Conservation (phyloP, 1,140 invertebrate genomes). For the Goniozus legneri region DNA sequence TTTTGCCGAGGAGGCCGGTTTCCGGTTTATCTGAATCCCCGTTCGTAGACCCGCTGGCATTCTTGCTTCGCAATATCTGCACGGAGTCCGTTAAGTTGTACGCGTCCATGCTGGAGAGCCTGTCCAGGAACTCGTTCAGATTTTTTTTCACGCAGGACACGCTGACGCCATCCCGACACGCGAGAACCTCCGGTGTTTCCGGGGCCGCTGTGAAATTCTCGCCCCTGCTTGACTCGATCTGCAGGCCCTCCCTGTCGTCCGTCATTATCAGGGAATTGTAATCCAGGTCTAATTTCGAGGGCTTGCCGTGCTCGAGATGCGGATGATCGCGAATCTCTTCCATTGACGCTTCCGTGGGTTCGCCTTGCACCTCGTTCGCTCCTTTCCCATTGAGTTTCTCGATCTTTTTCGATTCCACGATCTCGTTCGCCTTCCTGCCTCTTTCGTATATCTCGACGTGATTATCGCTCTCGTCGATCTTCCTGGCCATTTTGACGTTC, state of each 20-base stretch:
- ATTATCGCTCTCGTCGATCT: conserved; percentile 1
- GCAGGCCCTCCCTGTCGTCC: conserved; percentile 28
- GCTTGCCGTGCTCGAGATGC: conserved; percentile 33
- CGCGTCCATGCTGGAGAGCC: conserved; percentile 23
- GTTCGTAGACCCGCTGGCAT: conserved; percentile 12
- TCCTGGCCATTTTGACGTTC: too few relatives aligned
- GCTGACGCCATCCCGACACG: conserved; percentile 6
- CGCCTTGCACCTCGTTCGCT: too few relatives aligned
- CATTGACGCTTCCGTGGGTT: neutral
- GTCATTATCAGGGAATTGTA: conserved; percentile 28
- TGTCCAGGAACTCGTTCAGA: conserved; percentile 28
- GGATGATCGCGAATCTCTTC: conserved; percentile 20
- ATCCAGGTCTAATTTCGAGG: conserved; percentile 43
- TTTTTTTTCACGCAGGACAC: conserved; percentile 24
- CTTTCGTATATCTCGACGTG: conserved; percentile 1
- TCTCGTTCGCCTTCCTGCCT: too few relatives aligned
- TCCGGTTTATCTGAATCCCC: conserved; percentile 7
- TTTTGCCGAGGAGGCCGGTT: conserved; percentile 35
- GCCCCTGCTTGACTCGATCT: conserved; percentile 26
- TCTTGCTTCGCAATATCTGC: conserved; percentile 33
- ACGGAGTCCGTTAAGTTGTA: conserved; percentile 42
- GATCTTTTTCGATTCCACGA: too few relatives aligned
- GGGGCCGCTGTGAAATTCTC: conserved; percentile 11
- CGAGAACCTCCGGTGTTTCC: neutral
- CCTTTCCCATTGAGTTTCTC: too few relatives aligned